Base-by-base conservation (phyloP, 2,888 invertebrate genomes). In the Drosophila gaucha region DNA sequence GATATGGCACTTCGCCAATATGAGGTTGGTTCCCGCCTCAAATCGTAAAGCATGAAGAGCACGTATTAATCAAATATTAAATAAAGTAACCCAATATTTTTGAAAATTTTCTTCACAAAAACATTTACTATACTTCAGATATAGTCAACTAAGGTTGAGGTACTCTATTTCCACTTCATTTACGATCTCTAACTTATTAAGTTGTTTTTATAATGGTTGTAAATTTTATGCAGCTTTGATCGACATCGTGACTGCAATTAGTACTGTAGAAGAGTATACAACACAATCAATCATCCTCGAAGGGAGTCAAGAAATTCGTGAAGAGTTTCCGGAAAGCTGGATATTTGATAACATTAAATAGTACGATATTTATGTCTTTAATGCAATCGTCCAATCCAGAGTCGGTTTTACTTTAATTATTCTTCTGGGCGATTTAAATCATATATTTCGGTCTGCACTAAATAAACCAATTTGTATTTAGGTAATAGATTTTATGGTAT, bases 1-100 rank as follows among this genome's bases (percentile, higher is more conserved):
- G 88, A 82, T 82, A n/a, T 88, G 85, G 85, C 67, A 76, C 24
- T 51, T 50, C 5, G 30, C 24, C 20, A 67, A 56, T 44, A 31
- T 24, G 55, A 80, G 86, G 86, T 77, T 66, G 65, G 78, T 83
- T 54, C 5, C 22, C 38, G 43, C 39, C 60, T 16, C 20, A 50
- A 26, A 49, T 6, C 43, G 33, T 20, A 49, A 33, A 49, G 47
- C 71, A 60, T 62, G 63, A 43, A 39, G 41, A 26, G 52, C 50
- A 47, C 36, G n/a, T 4, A 64, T 39, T 41, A 50, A 46, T 30
- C 35, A 6, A 35, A 18, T 56, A 57, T 28, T 57, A 41, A 52
- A 24, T 30, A 18, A 35, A 54, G 46, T 63, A 64, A 62, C 69
- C 28, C 49, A 52, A 38, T 59, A 66, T 16, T 41, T 28, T 56